These are phyloP conservation scores for Armadillidium nasatum DNA, from an alignment of 1,140 invertebrate genomes.

Conservation along the genomic window DNA sequence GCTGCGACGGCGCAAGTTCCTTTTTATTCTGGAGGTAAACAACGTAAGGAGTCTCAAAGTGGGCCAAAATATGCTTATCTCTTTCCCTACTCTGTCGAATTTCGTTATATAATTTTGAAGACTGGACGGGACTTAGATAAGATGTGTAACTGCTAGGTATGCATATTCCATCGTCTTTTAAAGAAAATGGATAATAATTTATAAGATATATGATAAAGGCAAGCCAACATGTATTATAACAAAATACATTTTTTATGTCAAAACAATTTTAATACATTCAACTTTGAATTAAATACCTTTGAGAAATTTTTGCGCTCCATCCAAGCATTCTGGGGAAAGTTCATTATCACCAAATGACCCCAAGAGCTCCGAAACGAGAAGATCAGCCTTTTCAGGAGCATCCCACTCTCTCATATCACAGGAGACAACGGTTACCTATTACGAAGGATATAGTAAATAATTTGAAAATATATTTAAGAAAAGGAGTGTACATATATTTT, in stretches of 20 bases:
- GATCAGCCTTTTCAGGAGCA: conserved; percentile 79
- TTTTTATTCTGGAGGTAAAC: conserved; percentile 87
- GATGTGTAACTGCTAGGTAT: conserved; percentile 89
- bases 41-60: conserved; percentile 86
- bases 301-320: conserved; percentile 84
- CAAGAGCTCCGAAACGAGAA: conserved; percentile 92
- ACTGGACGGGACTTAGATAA: conserved; percentile 80
- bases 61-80: conserved; percentile 57
- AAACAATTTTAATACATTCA: too few species aligned
- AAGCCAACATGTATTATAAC: too few species aligned
- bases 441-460: background rate
- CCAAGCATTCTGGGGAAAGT: conserved; percentile 95
- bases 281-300: conserved; percentile 57
- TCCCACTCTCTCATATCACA: conserved; percentile 87
- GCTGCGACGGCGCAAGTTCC: conserved; percentile 70
- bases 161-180: conserved; percentile 75
- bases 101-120: conserved; percentile 69
- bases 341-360: conserved; percentile 99
- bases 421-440: conserved; percentile 66
- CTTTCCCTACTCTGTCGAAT: conserved; percentile 58
- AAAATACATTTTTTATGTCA: too few species aligned
- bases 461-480: too few species aligned
- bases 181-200: conserved; percentile 4
- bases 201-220: background rate
- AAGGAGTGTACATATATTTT: too few species aligned